Base-by-base conservation (phyloP, 2,888 invertebrate genomes). In the Pomacea canaliculata region DNA sequence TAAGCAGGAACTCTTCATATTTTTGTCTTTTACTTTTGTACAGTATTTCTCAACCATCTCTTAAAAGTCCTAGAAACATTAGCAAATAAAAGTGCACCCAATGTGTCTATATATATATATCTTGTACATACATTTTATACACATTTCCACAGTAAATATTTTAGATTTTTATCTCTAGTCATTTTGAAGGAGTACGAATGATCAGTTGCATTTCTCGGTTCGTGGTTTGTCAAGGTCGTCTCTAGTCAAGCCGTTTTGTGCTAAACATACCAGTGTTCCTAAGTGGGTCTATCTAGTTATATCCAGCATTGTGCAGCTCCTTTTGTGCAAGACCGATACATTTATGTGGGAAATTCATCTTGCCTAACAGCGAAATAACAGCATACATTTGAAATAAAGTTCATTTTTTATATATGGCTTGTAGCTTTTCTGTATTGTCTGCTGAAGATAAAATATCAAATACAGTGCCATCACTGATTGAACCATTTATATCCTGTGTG, bases 351-450 rank as follows among this genome's bases (percentile, higher is more conserved):
- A 27, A 27, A 63, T 63, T n/a, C 27, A 63, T 56, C 56, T 49
- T 72, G 72, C 66, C 63, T n/a, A 23, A 51, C 51, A 70, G 59
- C 37, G 18, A 27, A 66, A 65, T 72, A 66, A 65, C 72, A 72
- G 18, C 72, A 27, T 72, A 48, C 66, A 18, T 72, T 37, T n/a
- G 72, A 66, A 72, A 66, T 72, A 72, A 72, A 72, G 72, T 59
- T 71, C 23, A 37, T 72, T 65, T 66, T 72, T 66, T 49, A 62
- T 16, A n/a, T 67, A 67, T 27, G 18, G 37, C 16, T 23, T 67
- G 27, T 9, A 37, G 18, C 23, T 37, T 46, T 23, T 51, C 51
- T 18, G 12, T 46, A 60, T 12, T 62, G 19, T 60, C 2, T 56
- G 51, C 10, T 56, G 10, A 56, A 10, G 16, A 56, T 10, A 16